A percentile compares a stretch with the other conserved stretches of the same genome.
phyloP scores from a whole-genome alignment of 2,888 invertebrate genomes.

The Marronus borbonicus region DNA sequence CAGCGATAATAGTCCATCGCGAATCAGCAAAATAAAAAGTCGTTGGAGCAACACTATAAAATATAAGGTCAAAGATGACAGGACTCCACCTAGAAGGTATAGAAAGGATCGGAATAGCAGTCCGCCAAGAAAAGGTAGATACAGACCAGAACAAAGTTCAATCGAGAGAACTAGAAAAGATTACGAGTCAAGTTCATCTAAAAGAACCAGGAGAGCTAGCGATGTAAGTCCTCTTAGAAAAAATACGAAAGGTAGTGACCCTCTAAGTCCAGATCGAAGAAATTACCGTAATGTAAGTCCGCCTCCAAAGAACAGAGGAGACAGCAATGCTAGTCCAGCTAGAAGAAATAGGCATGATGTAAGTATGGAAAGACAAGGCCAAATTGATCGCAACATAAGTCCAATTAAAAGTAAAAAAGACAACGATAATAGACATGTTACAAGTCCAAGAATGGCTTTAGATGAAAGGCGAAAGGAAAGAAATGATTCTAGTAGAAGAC shows the following conservation, averaged over 20 bases:
- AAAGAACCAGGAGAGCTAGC: slow-evolving; percentile 48
- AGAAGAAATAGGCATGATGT: slow-evolving; percentile 22
- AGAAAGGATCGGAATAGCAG: too few species aligned
- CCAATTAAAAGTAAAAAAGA: slow-evolving; percentile 53
- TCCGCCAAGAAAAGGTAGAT: not conserved
- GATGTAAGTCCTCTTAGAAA: slow-evolving; percentile 41
- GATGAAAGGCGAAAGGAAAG: slow-evolving; percentile 51
- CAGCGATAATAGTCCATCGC: not conserved
- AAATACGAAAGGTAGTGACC: slow-evolving; percentile 55
- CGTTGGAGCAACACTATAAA: too few species aligned
- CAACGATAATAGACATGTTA: slow-evolving; percentile 61
- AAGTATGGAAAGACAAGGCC: not conserved
- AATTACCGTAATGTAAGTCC: not conserved
- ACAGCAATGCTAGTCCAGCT: slow-evolving; percentile 45
- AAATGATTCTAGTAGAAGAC: slow-evolving; percentile 1
- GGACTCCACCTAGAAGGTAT: too few species aligned
- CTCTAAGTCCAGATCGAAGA: not conserved
- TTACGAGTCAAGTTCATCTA: slow-evolving; percentile 56
- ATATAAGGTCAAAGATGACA: too few species aligned
- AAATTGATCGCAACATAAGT: slow-evolving; percentile 42
- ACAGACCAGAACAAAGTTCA: not conserved
- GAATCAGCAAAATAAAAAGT: too few species aligned
- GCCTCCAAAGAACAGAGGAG: slow-evolving; percentile 10
- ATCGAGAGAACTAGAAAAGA: slow-evolving; percentile 50
- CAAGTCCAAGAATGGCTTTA: slow-evolving; percentile 39